A percentile compares a stretch with the other conserved stretches of the same genome.
Evolutionary conservation across 2,797 vertebrate species (phyloP).

Genomic region (Anomalospiza imberbis): DNA sequence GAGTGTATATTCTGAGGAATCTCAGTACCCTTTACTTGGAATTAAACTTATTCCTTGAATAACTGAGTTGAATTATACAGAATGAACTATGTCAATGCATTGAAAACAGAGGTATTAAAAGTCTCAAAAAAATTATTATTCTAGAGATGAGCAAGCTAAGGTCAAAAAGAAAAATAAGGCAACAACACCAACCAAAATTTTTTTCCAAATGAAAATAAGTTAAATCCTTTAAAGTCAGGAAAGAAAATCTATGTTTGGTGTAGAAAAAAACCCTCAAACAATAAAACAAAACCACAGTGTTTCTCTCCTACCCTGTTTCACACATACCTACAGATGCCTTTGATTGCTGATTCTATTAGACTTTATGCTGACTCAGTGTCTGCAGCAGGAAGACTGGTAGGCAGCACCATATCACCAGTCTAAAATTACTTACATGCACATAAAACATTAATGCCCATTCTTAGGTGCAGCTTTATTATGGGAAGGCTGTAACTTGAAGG

Average conservation of each 20-base stretch:
- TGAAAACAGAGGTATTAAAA: not conserved
- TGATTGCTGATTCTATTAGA: slow-evolving; percentile 58
- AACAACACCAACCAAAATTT: not conserved
- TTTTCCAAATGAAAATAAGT: not conserved
- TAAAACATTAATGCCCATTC: slow-evolving; percentile 15
- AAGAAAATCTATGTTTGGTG: not conserved
- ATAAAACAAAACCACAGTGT: not conserved
- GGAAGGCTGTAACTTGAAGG: not conserved
- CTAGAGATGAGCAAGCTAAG: not conserved
- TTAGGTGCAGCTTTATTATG: not conserved
- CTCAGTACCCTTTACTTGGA: not conserved
- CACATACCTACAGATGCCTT: slow-evolving; percentile 52
- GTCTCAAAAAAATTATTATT: not conserved
- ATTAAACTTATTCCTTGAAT: not conserved
- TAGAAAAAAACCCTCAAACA: accelerated
- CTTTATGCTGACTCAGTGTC: slow-evolving; percentile 80
- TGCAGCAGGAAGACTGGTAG: slow-evolving; percentile 63
- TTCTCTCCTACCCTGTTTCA: slow-evolving; percentile 1
- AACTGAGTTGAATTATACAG: not conserved
- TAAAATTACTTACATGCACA: slow-evolving; percentile 32
- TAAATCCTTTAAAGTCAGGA: not conserved
- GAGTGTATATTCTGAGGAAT: not conserved
- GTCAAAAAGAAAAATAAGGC: accelerated
- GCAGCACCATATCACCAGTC: slow-evolving; percentile 74
- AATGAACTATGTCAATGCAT: not conserved